Percentiles rank a stretch among this genome's conserved stretches.
Conservation (phyloP, 2,113 vertebrate genomes). For the Callorhinus ursinus region DNA sequence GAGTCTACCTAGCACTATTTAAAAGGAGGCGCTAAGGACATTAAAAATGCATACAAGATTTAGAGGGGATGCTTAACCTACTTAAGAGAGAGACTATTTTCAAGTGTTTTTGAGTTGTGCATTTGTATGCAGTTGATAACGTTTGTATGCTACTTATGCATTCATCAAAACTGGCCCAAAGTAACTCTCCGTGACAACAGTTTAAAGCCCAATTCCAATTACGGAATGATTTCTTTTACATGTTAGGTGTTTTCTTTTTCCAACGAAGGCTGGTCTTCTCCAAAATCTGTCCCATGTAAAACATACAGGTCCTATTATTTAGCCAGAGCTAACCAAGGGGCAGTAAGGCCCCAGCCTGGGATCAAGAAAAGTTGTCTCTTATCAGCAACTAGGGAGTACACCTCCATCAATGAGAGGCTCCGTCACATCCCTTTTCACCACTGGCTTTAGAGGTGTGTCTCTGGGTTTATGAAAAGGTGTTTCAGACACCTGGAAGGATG, state of each 20-base stretch:
- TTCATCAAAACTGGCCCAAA: conserved; percentile 43
- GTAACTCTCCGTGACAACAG: conserved; percentile 1
- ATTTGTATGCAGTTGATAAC: conserved; percentile 55
- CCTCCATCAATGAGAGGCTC: background rate
- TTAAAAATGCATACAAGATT: conserved; percentile 55
- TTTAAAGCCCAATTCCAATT: conserved; percentile 53
- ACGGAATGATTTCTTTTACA: background rate
- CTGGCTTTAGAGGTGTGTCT: background rate
- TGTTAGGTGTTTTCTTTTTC: background rate
- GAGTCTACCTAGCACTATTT: conserved; percentile 47
- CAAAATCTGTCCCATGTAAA: conserved; percentile 32
- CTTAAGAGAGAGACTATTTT: conserved; percentile 61
- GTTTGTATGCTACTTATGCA: conserved; percentile 11
- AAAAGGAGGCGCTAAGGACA: conserved; percentile 25
- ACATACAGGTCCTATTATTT: background rate
- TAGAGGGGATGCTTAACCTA: conserved; percentile 66
- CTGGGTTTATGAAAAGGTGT: background rate
- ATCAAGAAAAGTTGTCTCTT: background rate
- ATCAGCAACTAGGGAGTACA: background rate
- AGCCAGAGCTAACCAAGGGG: background rate
- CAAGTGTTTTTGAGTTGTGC: conserved; percentile 55
- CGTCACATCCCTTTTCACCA: background rate
- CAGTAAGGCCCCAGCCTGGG: background rate
- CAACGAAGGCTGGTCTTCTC: background rate
- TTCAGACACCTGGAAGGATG: background rate